Percentiles rank a stretch among this genome's conserved stretches.
These are phyloP conservation scores for Eriosoma lanigerum DNA, from an alignment of 1,140 invertebrate genomes.

Conservation along the genomic window DNA sequence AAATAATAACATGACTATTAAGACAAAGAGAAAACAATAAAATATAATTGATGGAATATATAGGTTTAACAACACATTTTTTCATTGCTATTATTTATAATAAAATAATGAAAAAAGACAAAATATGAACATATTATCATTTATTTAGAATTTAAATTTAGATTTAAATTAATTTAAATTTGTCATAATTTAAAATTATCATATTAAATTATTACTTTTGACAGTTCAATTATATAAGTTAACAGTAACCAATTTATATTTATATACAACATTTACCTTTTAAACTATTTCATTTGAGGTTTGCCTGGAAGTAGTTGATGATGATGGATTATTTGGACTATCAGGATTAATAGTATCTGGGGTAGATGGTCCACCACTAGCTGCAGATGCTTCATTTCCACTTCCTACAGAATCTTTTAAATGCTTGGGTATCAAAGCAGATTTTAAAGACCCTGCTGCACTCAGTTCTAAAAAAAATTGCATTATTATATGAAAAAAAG, in stretches of 20 bases:
- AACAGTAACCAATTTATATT: background rate
- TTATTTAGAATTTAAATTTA: background rate
- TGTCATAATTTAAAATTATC: background rate
- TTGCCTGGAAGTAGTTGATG: conserved; percentile 48
- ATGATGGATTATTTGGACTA: conserved; percentile 38
- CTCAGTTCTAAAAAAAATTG: conserved; percentile 22
- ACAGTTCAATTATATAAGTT: background rate
- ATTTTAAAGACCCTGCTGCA: conserved; percentile 45
- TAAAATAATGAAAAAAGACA: background rate
- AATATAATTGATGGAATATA: background rate
- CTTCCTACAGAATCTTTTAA: conserved; percentile 47
- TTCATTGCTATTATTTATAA: background rate
- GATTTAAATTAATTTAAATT: background rate
- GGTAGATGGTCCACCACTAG: conserved; percentile 48
- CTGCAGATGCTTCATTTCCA: conserved; percentile 48
- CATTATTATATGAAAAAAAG: too few species aligned
- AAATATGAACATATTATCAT: conserved; percentile 1
- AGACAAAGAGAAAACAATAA: background rate
- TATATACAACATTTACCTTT: conserved; percentile 7
- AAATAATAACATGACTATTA: background rate
- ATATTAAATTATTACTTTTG: background rate
- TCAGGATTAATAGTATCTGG: conserved; percentile 48
- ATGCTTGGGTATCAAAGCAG: conserved; percentile 45
- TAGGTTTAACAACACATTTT: background rate
- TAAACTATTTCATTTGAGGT: conserved; percentile 47